Base-by-base conservation (phyloP, 2,113 vertebrate species). In the Poeciliopsis turrubarensis region DNA sequence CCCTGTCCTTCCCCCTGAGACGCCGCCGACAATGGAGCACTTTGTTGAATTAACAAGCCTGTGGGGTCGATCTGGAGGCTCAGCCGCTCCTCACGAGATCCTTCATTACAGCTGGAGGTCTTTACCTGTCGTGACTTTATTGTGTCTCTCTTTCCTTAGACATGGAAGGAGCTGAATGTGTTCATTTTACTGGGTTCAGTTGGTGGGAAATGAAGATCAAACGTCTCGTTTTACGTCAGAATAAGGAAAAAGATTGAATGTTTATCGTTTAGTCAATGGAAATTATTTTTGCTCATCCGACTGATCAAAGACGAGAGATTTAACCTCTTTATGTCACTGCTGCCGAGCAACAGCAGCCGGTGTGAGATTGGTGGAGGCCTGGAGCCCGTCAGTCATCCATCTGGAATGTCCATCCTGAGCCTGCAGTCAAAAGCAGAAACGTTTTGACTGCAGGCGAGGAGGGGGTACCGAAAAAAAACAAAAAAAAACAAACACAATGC, bases 321-420 rank as follows among this genome's bases (percentile, higher is more conserved):
- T 29, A 29, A 29, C 30, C 30, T 31, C 30, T 31, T 4, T 31
- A 30, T 3, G 30, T 31, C 30, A 3, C 30, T 31, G 76, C 80
- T 80, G 73, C 68, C 70, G 77, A 74, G 63, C 86, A 87, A 90
- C 89, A 91, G 86, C 85, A 70, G 71, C 3, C 22, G 9, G 60
- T 1, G 54, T 88, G 83, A 88, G 88, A 89, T 92, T 90, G 89
- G 79, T 89, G 76, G 87, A 83, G 79, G 82, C 75, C 69, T 19
- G 77, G 68, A 60, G 70, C 70, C 65, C 67, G 84, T 89, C 89
- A 32, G 82, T 85, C 85, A 31, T 86, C 85, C 88, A 87, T 86
- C 81, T 88, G 90, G 91, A 89, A 91, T 90, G 85, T 76, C 74
- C 86, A 86, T 90, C 82, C 80, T 89, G 82, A 91, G 63, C 69